Conservation (phyloP, 64 coral and sea anemone genomes). For the Porites australiensis region DNA sequence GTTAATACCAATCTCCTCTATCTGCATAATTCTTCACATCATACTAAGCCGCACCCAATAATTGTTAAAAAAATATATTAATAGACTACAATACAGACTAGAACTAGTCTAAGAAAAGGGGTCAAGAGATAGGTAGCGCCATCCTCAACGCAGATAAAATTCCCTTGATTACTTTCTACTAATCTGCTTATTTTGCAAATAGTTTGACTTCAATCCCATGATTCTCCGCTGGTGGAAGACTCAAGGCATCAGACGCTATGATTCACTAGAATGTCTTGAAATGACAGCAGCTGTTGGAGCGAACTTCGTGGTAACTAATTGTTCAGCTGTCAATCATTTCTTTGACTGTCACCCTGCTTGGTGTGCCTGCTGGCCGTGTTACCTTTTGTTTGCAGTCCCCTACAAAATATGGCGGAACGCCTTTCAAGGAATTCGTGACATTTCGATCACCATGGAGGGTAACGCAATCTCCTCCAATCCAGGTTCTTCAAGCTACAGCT, state of each 20-base stretch:
- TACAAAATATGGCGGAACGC: conserved; percentile 83
- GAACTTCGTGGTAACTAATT: conserved; percentile 78
- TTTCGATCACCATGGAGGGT: conserved; percentile 66
- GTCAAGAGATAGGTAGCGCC: no score
- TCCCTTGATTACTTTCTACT: no score
- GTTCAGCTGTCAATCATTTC: conserved; percentile 68
- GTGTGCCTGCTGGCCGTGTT: conserved; percentile 82
- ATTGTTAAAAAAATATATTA: no score
- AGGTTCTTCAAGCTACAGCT: conserved; percentile 19
- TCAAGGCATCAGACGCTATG: conserved; percentile 78
- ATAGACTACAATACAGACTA: no score
- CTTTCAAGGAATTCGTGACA: conserved; percentile 59
- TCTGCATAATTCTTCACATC: no score
- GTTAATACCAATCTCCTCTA: no score
- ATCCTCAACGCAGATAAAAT: no score
- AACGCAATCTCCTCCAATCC: conserved; percentile 23
- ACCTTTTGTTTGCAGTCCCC: conserved; percentile 68
- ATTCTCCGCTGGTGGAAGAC: conserved; percentile 78
- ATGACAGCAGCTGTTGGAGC: conserved; percentile 74
- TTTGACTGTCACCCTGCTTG: conserved; percentile 79
- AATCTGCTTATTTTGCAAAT: neutral
- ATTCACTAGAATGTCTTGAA: conserved; percentile 77
- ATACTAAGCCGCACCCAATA: no score
- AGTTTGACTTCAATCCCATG: conserved; percentile 86
- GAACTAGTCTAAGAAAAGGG: no score